Evolutionary conservation across 2,113 vertebrate genomes (phyloP).

Genomic region (Apodemus speciosus): DNA sequence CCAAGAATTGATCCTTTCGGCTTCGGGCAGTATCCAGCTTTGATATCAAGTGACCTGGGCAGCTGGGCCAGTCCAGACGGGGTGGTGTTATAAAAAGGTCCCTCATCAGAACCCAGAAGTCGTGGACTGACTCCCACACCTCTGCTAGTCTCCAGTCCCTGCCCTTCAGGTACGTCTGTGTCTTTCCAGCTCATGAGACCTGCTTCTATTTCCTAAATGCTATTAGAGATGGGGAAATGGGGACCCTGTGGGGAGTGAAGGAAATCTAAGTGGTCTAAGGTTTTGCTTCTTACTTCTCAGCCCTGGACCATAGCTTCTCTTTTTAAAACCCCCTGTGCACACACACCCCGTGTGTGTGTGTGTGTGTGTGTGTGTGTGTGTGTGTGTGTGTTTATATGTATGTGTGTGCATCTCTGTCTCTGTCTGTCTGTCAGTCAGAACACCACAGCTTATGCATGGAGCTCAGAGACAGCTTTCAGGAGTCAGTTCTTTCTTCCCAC

Average conservation of each 20-base stretch:
- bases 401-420: not conserved
- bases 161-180: conserved; percentile 55
- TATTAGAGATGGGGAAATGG: not conserved
- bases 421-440: too few species aligned
- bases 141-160: not conserved
- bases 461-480: not conserved
- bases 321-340: not conserved
- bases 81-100: conserved; percentile 50
- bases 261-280: too few species aligned
- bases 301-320: not conserved
- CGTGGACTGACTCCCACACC: not conserved
- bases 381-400: not conserved
- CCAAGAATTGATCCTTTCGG: conserved; percentile 29
- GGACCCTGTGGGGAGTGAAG: too few species aligned
- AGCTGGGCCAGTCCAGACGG: not conserved
- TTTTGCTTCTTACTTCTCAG: too few species aligned
- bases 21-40: not conserved
- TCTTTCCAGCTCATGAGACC: not conserved
- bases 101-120: not conserved
- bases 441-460: not conserved
- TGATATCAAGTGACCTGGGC: conserved; percentile 43
- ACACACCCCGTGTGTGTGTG: too few species aligned
- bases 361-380: not conserved
- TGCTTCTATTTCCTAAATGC: not conserved
- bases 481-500: not conserved